Evolutionary conservation across 2,888 invertebrate genomes (phyloP), one percentile per base, ranked within the genome.

Genomic region (Clanis bilineata): DNA sequence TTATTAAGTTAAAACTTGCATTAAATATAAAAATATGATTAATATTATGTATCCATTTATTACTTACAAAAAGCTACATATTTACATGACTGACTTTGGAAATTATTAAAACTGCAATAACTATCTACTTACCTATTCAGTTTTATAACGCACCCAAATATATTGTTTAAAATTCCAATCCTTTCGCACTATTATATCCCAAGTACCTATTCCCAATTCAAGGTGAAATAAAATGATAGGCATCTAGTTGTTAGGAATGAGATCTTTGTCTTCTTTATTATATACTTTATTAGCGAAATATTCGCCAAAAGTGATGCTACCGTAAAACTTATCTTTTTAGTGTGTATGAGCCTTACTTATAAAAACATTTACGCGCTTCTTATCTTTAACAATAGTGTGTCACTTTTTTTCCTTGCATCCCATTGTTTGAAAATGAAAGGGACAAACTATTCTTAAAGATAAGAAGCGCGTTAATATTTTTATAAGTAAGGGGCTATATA

Each of bases 21-120:
- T 51, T 18, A 2, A 25, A 10, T 51, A 18, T 28, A 32, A 51
- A 51, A 51, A 51, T 51, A 51, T 9, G 18, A 10, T 28, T 51
- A 51, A 18, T 10, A 10, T 18, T 10, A 10, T 18, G 10, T 32
- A 51, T 51, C 18, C 0, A 15, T 51, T 51, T 18, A n/a, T 32
- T 44, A 64, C 56, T 32, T 62, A 61, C 22, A 44, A 60, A 56
- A 64, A 57, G 62, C 28, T 64, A 69, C 70, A 60, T 84, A 85
- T 83, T 75, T 83, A 86, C 80, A 84, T 70, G 71, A 77, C 77
- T 82, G 79, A 86, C 83, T 86, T 83, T 85, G 80, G 32, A 51
- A 51, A 28, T 28, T 28, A 32, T 12, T 18, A 51, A 32, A 51
- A 18, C 7, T 45, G 45, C 23, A 23, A 45, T 5, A 25, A 25